Base-by-base conservation (phyloP, 1,140 invertebrate genomes). In the Diploscapter pachys region DNA sequence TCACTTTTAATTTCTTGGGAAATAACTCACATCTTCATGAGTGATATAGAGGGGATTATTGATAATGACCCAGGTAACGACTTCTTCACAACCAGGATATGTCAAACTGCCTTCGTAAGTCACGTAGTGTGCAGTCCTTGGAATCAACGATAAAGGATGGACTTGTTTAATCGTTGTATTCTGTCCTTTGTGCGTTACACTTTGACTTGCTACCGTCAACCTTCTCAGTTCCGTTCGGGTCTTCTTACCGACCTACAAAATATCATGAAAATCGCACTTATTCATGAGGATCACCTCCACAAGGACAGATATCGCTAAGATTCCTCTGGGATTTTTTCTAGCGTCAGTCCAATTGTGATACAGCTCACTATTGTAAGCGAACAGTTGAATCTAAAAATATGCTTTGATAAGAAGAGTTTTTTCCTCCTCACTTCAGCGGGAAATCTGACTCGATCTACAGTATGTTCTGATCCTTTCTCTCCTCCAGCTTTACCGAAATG, bases 51-150 rank as follows among this genome's bases (percentile, higher is more conserved):
- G 94, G 62, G 95, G 94, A 87, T 94, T 95, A 88, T 97, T 97
- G 82, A 95, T 89, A 78, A 97, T 92, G 84, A 96, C 90, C 95
- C 95, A 97, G 78, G 93, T 95, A 11, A 88, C 83, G 3, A 87
- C 89, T 78, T 89, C 88, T 77, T 87, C 83, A 77, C 88, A 89
- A 5, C 88, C 88, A 0, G 95, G 95, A 87, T 93, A 93, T 61
- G 94, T 97, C 13, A 93, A 93, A 62, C 93, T 96, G 54, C 95
- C 95, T 82, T 97, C 95, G 87, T 97, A 97, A n/a, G 94, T 96
- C 88, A 97, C 93, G 87, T 94, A 97, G 80, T 93, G 91, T 78
- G 91, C 90, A 4, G 93, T 96, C 80, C 92, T 91, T 49, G 94
- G 94, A 73, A 96, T 88, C 50, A 97, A 87, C 63, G 90, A 91